Conservation (phyloP, 2,888 invertebrate species). For the Liopterus haemorrhoidalis region DNA sequence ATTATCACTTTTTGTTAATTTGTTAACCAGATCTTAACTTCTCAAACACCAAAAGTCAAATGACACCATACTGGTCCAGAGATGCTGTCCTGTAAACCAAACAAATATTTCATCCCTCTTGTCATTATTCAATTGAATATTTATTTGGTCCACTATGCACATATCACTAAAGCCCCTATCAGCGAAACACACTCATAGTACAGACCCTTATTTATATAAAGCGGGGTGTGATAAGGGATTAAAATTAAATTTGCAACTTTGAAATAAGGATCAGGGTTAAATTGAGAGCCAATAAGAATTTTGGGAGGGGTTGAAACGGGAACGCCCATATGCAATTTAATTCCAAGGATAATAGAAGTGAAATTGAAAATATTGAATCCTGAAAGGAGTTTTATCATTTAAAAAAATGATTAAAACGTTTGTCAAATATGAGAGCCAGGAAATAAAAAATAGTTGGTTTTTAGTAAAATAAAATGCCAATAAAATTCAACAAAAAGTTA, state of each 20-base stretch:
- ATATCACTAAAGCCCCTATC: slow-evolving; percentile 19
- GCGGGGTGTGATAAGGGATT: neutral
- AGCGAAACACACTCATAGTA: slow-evolving; percentile 16
- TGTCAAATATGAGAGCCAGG: too few relatives aligned
- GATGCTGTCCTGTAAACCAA: slow-evolving; percentile 13
- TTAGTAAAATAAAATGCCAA: too few relatives aligned
- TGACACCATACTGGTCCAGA: slow-evolving; percentile 5
- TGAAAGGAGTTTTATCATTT: too few relatives aligned
- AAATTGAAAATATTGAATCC: too few relatives aligned
- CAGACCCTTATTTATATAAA: neutral
- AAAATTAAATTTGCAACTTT: neutral
- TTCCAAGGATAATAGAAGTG: too few relatives aligned
- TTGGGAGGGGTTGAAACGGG: too few relatives aligned
- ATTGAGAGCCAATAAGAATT: too few relatives aligned
- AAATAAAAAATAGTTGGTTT: too few relatives aligned
- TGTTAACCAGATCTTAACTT: neutral
- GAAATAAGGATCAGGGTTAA: neutral
- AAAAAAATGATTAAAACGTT: too few relatives aligned
- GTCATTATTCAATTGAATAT: neutral
- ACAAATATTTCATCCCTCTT: neutral
- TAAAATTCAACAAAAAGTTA: too few relatives aligned
- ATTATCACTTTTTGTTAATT: too few relatives aligned
- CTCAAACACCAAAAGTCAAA: slow-evolving; percentile 17
- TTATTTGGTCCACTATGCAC: slow-evolving; percentile 11
- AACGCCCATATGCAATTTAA: too few relatives aligned